Conservation (phyloP, 53 echinoderm and acorn worm species). For the Henricia sp. region DNA sequence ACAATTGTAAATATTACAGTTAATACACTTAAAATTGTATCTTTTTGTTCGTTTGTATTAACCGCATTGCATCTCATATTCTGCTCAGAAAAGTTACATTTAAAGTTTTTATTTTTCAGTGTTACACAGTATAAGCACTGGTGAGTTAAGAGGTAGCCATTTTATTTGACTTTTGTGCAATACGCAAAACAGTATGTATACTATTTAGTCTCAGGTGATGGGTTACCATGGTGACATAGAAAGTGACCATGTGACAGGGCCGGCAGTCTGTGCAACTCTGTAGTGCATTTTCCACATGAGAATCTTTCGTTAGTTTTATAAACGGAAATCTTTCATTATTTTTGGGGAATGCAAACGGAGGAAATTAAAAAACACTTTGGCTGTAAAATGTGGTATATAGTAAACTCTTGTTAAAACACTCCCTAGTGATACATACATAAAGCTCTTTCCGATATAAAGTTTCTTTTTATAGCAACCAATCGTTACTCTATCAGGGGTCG, state of each 20-base stretch:
- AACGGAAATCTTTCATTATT: neutral
- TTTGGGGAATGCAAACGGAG: slow-evolving; percentile 24
- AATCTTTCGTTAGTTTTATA: slow-evolving; percentile 1
- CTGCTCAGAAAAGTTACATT: too few relatives aligned
- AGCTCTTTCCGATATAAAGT: too few relatives aligned
- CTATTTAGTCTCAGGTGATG: slow-evolving; percentile 50
- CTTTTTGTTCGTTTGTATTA: too few relatives aligned
- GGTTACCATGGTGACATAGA: slow-evolving; percentile 46
- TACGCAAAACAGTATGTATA: slow-evolving; percentile 15
- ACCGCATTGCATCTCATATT: too few relatives aligned
- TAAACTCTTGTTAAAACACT: too few relatives aligned
- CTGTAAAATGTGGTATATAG: too few relatives aligned
- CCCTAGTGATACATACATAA: too few relatives aligned
- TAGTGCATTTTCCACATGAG: slow-evolving; percentile 23
- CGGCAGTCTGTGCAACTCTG: slow-evolving; percentile 57
- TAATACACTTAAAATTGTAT: too few relatives aligned
- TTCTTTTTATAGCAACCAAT: too few relatives aligned
- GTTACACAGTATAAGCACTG: neutral
- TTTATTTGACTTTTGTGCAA: slow-evolving; percentile 44
- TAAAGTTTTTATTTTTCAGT: too few relatives aligned
- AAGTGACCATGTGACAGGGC: slow-evolving; percentile 52
- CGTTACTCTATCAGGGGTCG: too few relatives aligned
- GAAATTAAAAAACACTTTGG: slow-evolving; percentile 13
- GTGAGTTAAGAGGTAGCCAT: neutral
- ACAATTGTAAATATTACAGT: too few relatives aligned